Evolutionary conservation across 2,888 invertebrate genomes (phyloP).

Genomic region (Mesorhabditis spiculigera): DNA sequence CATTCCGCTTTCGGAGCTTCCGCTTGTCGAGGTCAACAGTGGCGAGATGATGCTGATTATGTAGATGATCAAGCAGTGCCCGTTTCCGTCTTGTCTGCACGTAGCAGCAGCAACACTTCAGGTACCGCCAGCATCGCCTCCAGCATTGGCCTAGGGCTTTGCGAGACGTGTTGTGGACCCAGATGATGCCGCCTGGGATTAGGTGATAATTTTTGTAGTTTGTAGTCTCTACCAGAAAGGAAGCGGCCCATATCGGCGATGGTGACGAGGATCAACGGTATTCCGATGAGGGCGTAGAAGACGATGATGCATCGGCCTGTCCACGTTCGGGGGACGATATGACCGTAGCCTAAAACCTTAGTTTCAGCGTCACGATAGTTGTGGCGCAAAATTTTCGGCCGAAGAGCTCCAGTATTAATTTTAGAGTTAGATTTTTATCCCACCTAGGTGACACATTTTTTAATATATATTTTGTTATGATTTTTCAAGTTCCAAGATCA

Average conservation of each 20-base stretch:
- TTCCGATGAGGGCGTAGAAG: slow-evolving; percentile 57
- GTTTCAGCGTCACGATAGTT: not conserved
- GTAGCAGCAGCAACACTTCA: slow-evolving; percentile 37
- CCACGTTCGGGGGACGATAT: slow-evolving; percentile 57
- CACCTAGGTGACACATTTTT: too few species aligned
- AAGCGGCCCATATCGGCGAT: slow-evolving; percentile 59
- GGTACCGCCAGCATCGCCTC: slow-evolving; percentile 30
- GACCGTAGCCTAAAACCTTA: slow-evolving; percentile 50
- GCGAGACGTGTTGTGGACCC: slow-evolving; percentile 49
- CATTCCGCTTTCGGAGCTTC: not conserved
- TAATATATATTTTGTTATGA: too few species aligned
- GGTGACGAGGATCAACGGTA: slow-evolving; percentile 58
- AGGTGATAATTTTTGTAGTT: not conserved
- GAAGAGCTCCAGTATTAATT: too few species aligned
- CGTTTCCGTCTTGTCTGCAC: slow-evolving; percentile 11
- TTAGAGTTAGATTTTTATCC: too few species aligned
- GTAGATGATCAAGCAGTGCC: not conserved
- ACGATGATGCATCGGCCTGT: slow-evolving; percentile 55
- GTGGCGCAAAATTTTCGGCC: too few species aligned
- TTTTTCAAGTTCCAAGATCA: too few species aligned
- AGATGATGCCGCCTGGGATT: slow-evolving; percentile 50
- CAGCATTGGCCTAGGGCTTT: slow-evolving; percentile 30
- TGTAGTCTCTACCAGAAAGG: slow-evolving; percentile 44
- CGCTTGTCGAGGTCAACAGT: not conserved
- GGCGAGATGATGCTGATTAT: not conserved